These are phyloP conservation scores for Planococcus citri DNA, from an alignment of 1,140 invertebrate genomes.

Conservation along the genomic window DNA sequence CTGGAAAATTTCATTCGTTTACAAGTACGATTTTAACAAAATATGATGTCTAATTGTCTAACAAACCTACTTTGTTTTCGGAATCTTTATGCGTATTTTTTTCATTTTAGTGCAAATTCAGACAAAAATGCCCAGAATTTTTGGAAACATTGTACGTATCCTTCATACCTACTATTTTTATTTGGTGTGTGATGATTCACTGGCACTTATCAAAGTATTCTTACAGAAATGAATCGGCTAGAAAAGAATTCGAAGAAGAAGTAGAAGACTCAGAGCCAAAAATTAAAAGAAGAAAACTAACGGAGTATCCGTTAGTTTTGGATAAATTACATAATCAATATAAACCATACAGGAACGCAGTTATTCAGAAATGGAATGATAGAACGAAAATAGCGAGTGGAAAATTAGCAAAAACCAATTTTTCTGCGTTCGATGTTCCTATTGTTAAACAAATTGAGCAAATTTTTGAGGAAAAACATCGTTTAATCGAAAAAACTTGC, in stretches of 20 bases:
- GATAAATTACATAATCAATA: constrained; percentile 49
- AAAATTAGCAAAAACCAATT: constrained; percentile 44
- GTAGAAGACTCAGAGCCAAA: constrained; percentile 30
- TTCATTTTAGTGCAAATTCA: neutral
- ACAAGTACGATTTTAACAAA: no score
- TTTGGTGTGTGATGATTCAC: no score
- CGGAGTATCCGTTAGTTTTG: constrained; percentile 49
- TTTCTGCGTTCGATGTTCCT: constrained; percentile 54
- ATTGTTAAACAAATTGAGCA: constrained; percentile 78
- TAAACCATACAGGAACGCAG: constrained; percentile 54
- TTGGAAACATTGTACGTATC: constrained; percentile 22
- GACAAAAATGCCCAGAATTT: constrained; percentile 17
- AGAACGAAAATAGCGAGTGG: constrained; percentile 60
- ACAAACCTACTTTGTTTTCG: neutral
- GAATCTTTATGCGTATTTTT: neutral
- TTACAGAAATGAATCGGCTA: neutral
- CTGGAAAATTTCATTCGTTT: constrained; percentile 51
- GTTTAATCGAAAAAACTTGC: constrained; percentile 68
- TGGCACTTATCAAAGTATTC: neutral
- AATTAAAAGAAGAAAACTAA: constrained; percentile 45
- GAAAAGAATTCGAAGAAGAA: neutral
- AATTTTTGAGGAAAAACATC: constrained; percentile 60
- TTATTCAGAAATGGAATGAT: constrained; percentile 85
- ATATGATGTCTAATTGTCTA: constrained; percentile 28
- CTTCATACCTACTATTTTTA: constrained; percentile 27